phyloP scores from a whole-genome alignment of 2,113 vertebrate genomes.

The Pachyramphus minor region DNA sequence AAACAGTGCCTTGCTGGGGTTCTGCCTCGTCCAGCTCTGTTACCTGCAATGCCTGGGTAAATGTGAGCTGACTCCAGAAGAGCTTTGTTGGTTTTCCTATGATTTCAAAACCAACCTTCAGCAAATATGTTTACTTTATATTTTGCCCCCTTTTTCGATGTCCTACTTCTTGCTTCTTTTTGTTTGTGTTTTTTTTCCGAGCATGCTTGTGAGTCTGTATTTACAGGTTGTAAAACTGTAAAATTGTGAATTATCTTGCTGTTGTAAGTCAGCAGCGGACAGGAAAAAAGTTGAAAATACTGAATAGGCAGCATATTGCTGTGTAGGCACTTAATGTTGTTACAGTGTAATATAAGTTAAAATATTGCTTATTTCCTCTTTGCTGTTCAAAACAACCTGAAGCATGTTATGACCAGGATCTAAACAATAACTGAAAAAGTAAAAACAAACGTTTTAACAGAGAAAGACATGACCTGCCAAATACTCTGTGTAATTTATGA shows the following conservation, averaged over 20 bases:
- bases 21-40: neutral
- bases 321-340: neutral
- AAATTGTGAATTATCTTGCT: neutral
- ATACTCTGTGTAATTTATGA: neutral
- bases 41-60: neutral
- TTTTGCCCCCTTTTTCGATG: fast-evolving
- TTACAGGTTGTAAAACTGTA: neutral
- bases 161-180: neutral
- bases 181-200: neutral
- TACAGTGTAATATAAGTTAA: constrained; percentile 42
- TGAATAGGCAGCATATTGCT: constrained; percentile 13
- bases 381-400: constrained; percentile 62
- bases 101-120: constrained; percentile 8
- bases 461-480: constrained; percentile 49
- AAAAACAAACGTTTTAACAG: constrained; percentile 58
- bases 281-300: constrained; percentile 45
- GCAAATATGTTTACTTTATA: neutral
- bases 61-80: neutral
- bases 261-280: neutral
- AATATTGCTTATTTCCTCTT: constrained; percentile 68
- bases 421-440: constrained; percentile 68
- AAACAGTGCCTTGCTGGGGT: neutral
- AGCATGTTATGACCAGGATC: constrained; percentile 49
- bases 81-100: neutral
- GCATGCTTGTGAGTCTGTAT: neutral